A percentile compares a stretch with the other conserved stretches of the same genome.
Evolutionary conservation across 2,113 vertebrate genomes (phyloP).

Genomic region (Grus americana): DNA sequence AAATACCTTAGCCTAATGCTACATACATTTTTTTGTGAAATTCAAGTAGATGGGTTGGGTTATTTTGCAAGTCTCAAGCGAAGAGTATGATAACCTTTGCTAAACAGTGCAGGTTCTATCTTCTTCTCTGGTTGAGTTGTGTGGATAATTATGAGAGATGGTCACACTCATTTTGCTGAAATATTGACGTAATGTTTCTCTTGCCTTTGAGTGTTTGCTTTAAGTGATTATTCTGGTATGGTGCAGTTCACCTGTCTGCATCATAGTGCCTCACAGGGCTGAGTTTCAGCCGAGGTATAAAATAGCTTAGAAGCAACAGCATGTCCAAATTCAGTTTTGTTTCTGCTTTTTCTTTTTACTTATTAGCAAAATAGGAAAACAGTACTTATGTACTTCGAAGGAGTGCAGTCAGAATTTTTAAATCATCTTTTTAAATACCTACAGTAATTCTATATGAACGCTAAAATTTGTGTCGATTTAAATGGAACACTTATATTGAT

Average conservation of each 20-base stretch:
- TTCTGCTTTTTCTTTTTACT: background rate
- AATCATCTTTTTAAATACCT: background rate
- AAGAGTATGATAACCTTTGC: background rate
- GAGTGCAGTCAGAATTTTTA: background rate
- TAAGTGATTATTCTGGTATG: background rate
- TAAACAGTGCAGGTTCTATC: background rate
- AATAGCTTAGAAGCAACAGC: background rate
- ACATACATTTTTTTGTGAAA: background rate
- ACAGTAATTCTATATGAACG: background rate
- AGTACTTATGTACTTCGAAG: background rate
- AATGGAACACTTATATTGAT: background rate
- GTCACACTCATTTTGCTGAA: background rate
- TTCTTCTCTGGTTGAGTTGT: background rate
- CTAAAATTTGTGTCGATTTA: background rate
- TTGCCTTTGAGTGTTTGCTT: background rate
- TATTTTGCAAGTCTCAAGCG: background rate
- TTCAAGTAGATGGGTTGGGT: background rate
- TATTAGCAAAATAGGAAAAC: background rate
- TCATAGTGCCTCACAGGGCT: background rate
- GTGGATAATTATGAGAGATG: background rate
- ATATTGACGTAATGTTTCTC: background rate
- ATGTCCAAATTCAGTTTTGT: background rate
- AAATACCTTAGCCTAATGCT: background rate
- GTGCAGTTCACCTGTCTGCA: background rate
- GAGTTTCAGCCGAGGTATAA: background rate